A percentile compares a stretch with the other conserved stretches of the same genome.
phyloP scores from a whole-genome alignment of 1,140 invertebrate genomes.

The Mycetomoellerius zeteki region DNA sequence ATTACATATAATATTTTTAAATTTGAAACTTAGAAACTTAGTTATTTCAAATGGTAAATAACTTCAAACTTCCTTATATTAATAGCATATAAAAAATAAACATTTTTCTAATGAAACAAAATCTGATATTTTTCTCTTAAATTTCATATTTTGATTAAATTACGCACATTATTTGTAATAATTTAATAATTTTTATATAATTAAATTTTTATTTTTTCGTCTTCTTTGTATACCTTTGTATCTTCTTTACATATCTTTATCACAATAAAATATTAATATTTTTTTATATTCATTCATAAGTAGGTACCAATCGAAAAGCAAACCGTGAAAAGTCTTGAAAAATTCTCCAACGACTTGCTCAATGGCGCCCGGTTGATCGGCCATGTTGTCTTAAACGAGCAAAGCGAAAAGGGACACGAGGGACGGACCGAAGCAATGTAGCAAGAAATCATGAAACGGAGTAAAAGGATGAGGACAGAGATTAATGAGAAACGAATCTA shows the following conservation, averaged over 20 bases:
- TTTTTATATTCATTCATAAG: conserved; percentile 2
- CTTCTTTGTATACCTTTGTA: no score
- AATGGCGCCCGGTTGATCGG: conserved; percentile 71
- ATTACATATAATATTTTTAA: background rate
- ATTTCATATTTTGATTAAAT: background rate
- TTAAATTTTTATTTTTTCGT: background rate
- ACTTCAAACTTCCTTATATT: background rate
- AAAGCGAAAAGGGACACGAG: conserved; percentile 63
- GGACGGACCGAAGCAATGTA: conserved; percentile 64
- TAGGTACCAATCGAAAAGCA: background rate
- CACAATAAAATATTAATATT: background rate
- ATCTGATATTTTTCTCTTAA: background rate
- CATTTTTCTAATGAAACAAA: background rate
- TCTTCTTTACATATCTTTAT: background rate
- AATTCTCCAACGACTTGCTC: conserved; percentile 43
- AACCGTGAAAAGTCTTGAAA: conserved; percentile 32
- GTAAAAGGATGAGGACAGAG: conserved; percentile 82
- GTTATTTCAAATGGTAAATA: background rate
- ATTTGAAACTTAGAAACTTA: background rate
- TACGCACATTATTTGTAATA: background rate
- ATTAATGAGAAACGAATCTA: conserved; percentile 85
- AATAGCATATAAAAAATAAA: background rate
- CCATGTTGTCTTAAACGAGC: conserved; percentile 78
- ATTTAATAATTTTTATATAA: background rate
- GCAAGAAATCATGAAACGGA: conserved; percentile 82